Conservation (phyloP, 2,797 vertebrate genomes). For the Poecilia wingei region DNA sequence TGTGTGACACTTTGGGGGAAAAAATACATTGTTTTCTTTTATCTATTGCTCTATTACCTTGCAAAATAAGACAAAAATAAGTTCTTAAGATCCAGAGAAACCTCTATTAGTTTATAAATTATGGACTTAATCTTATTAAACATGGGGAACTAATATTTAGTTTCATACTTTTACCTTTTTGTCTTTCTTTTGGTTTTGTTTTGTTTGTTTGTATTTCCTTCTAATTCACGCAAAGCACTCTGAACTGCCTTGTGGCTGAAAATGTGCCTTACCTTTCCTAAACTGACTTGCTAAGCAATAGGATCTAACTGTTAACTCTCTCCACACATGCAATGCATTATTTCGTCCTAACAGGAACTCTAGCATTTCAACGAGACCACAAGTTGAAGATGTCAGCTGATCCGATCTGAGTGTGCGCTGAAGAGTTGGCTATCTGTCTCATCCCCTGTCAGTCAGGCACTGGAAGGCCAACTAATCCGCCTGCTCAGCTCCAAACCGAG, state of each 20-base stretch:
- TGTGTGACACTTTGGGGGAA: background rate
- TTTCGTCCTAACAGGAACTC: background rate
- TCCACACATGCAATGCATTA: slow-evolving; percentile 11
- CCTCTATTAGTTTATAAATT: no score
- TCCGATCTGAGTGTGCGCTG: slow-evolving; percentile 11
- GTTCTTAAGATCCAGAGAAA: background rate
- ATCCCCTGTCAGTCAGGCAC: slow-evolving; percentile 48
- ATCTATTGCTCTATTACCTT: background rate
- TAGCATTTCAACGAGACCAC: slow-evolving; percentile 7
- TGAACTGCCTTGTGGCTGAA: no score
- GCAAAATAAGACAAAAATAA: background rate
- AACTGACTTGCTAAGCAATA: background rate
- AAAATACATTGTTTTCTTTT: background rate
- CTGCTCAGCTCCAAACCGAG: slow-evolving; percentile 53
- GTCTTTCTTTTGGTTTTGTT: no score
- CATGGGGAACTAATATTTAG: no score
- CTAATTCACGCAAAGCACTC: no score
- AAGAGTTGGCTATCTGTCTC: slow-evolving; percentile 37
- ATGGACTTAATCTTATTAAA: no score
- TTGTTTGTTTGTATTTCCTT: no score
- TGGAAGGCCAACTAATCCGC: slow-evolving; percentile 69
- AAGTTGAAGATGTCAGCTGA: slow-evolving; percentile 22
- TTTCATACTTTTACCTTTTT: no score
- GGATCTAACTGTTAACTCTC: slow-evolving; percentile 31
- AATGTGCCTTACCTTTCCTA: background rate